These are phyloP conservation scores for Cremastinae sp. DNA, from an alignment of 2,888 invertebrate genomes.

Conservation along the genomic window DNA sequence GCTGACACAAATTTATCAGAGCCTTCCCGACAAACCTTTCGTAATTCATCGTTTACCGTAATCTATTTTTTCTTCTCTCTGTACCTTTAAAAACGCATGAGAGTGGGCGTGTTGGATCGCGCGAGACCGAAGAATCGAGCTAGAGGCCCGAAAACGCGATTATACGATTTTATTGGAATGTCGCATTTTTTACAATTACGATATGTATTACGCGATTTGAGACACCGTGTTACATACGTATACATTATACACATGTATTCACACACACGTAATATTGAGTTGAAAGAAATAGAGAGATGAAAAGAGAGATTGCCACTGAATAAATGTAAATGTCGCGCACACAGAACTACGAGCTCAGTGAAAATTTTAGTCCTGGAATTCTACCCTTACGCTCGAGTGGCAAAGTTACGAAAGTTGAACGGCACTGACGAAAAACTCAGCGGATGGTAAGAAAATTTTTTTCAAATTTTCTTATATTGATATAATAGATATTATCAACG, in stretches of 20 bases:
- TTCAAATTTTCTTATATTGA: no score
- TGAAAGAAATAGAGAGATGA: neutral
- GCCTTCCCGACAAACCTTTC: constrained; percentile 10
- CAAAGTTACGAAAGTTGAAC: no score
- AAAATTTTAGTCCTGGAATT: constrained; percentile 16
- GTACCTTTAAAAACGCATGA: neutral
- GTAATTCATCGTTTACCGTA: constrained; percentile 41
- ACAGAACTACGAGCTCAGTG: constrained; percentile 17
- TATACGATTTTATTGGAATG: constrained; percentile 42
- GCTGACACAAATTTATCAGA: constrained; percentile 34
- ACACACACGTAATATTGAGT: constrained; percentile 31
- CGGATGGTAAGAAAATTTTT: neutral
- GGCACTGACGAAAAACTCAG: neutral
- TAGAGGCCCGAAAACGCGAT: constrained; percentile 30
- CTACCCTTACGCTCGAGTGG: constrained; percentile 2
- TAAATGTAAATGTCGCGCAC: constrained; percentile 5
- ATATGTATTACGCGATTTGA: constrained; percentile 55
- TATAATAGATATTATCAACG: no score
- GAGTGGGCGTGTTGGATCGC: constrained; percentile 11
- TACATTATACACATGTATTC: constrained; percentile 28
- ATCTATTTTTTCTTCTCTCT: neutral
- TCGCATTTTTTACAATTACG: constrained; percentile 56
- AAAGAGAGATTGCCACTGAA: neutral
- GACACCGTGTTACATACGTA: constrained; percentile 42
- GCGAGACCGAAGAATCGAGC: constrained; percentile 22